Percentiles rank a stretch among this genome's conserved stretches.
Conservation (phyloP, 2,797 vertebrate genomes). For the Falco peregrinus region DNA sequence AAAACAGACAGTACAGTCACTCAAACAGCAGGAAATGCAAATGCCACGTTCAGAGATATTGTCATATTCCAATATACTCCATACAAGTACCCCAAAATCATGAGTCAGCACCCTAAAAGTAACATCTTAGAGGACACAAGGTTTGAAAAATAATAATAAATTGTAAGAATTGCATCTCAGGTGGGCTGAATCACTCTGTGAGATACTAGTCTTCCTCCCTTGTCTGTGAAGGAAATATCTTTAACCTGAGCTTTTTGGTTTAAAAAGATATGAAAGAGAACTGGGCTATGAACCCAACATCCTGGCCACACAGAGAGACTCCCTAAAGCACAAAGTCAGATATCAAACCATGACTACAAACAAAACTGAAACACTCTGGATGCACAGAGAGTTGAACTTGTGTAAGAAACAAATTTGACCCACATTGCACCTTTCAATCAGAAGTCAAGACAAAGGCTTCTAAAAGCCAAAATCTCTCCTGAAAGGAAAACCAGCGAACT, state of each 20-base stretch:
- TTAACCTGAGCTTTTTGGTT: background rate
- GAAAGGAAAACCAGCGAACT: background rate
- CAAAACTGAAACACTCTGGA: background rate
- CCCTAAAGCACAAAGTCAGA: background rate
- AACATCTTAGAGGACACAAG: background rate
- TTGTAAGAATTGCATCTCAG: background rate
- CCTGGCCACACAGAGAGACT: background rate
- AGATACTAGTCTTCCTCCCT: background rate
- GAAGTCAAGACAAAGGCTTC: background rate
- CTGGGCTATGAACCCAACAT: background rate
- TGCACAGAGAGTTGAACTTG: background rate
- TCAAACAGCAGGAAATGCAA: constrained; percentile 14
- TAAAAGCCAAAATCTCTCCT: background rate
- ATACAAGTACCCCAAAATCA: background rate
- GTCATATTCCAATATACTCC: background rate
- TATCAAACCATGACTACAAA: background rate
- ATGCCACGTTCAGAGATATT: background rate
- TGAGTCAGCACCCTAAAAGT: background rate
- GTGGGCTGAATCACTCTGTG: background rate
- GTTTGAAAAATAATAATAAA: background rate
- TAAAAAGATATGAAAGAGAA: background rate
- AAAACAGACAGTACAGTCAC: background rate
- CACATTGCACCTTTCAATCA: background rate
- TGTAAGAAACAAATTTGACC: background rate
- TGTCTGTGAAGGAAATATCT: background rate